Evolutionary conservation across 2,888 invertebrate genomes (phyloP).

Genomic region (Xestia ashworthii): DNA sequence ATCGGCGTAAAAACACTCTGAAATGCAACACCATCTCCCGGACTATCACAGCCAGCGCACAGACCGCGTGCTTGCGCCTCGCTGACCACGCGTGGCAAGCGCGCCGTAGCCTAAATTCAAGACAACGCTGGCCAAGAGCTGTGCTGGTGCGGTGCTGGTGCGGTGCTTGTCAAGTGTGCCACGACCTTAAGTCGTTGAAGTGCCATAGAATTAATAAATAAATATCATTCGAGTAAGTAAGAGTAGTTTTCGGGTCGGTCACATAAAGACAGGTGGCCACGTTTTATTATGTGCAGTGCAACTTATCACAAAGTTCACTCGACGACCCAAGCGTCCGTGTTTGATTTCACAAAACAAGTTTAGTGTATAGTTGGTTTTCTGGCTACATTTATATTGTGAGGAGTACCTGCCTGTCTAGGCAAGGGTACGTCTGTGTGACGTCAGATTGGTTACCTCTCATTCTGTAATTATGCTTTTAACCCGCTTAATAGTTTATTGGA

Average conservation of each 20-base stretch:
- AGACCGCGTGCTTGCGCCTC: too few species aligned
- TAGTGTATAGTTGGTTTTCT: neutral
- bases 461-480: constrained; percentile 2
- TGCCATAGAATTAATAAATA: too few species aligned
- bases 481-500: constrained; percentile 6
- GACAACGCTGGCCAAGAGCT: too few species aligned
- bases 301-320: neutral
- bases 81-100: too few species aligned
- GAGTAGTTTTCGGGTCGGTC: too few species aligned
- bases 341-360: neutral
- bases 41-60: too few species aligned
- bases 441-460: neutral
- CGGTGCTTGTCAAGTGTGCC: too few species aligned
- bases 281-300: neutral
- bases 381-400: neutral
- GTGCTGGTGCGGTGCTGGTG: too few species aligned
- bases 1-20: too few species aligned
- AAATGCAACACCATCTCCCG: too few species aligned
- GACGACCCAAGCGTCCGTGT: neutral
- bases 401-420: neutral
- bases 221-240: neutral
- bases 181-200: too few species aligned
- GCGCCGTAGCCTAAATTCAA: too few species aligned
- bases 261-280: neutral
- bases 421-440: neutral